Evolutionary conservation across 2,797 vertebrate genomes (phyloP).

Genomic region (Crenuchus spilurus): DNA sequence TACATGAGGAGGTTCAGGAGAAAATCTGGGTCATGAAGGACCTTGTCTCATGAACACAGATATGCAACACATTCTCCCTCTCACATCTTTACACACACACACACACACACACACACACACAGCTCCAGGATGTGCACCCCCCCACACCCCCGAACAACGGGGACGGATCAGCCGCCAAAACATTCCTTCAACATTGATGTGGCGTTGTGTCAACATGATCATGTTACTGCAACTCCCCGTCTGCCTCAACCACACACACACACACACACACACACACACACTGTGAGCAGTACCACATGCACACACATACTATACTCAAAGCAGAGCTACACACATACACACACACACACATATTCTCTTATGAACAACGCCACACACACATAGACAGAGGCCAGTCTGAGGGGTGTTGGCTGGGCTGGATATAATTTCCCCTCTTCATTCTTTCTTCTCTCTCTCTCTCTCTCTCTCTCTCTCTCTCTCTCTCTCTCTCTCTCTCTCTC

Average conservation of each 20-base stretch:
- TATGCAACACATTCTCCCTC: conserved; percentile 6
- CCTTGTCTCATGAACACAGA: background rate
- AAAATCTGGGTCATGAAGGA: background rate
- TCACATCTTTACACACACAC: conserved; percentile 30
- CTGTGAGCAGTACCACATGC: no score
- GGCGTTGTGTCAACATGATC: conserved; percentile 56
- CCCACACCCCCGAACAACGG: conserved; percentile 26
- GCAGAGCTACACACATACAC: conserved; percentile 44
- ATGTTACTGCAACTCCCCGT: conserved; percentile 49
- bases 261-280: conserved; percentile 47
- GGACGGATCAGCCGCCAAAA: conserved; percentile 48
- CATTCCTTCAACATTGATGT: conserved; percentile 58
- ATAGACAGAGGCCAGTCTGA: conserved; percentile 34
- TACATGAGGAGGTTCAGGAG: background rate
- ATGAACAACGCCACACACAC: no score
- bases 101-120: conserved; percentile 30
- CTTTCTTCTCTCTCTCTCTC: background rate
- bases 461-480: conserved; percentile 12
- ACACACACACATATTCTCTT: conserved; percentile 42
- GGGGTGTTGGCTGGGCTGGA: conserved; percentile 38
- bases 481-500: conserved; percentile 36
- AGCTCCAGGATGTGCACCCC: background rate
- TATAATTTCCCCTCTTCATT: conserved; percentile 46
- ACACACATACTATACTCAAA: no score
- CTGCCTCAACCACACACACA: conserved; percentile 43